Conservation (phyloP, 2,888 invertebrate genomes). For the Panzeria rudis region DNA sequence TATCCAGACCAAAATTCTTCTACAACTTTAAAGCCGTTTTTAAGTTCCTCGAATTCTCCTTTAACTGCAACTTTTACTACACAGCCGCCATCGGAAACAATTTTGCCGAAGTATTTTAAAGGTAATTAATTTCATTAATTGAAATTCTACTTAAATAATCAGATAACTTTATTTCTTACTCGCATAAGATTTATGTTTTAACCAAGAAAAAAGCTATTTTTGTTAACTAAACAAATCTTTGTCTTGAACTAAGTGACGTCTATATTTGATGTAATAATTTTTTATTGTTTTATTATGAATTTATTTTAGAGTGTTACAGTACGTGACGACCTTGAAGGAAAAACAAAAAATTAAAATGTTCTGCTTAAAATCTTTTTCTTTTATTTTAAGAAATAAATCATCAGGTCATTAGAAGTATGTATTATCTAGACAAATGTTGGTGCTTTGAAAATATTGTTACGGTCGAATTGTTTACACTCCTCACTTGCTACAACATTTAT, state of each 20-base stretch:
- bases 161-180: background rate
- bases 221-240: background rate
- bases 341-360: conserved; percentile 51
- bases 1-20: conserved; percentile 61
- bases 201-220: background rate
- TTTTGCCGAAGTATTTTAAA: conserved; percentile 64
- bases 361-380: conserved; percentile 25
- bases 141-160: background rate
- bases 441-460: conserved; percentile 8
- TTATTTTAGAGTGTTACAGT: conserved; percentile 79
- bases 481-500: conserved; percentile 1
- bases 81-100: background rate
- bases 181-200: background rate
- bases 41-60: background rate
- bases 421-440: background rate
- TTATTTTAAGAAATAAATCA: conserved; percentile 24
- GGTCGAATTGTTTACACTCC: conserved; percentile 28
- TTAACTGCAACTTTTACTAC: background rate
- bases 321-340: conserved; percentile 83
- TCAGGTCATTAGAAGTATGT: conserved; percentile 28
- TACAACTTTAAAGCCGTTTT: background rate
- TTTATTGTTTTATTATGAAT: conserved; percentile 15
- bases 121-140: conserved; percentile 36
- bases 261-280: conserved; percentile 13
- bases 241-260: conserved; percentile 80